Conservation (phyloP, 1,140 invertebrate genomes). For the Oryzaephilus surinamensis region DNA sequence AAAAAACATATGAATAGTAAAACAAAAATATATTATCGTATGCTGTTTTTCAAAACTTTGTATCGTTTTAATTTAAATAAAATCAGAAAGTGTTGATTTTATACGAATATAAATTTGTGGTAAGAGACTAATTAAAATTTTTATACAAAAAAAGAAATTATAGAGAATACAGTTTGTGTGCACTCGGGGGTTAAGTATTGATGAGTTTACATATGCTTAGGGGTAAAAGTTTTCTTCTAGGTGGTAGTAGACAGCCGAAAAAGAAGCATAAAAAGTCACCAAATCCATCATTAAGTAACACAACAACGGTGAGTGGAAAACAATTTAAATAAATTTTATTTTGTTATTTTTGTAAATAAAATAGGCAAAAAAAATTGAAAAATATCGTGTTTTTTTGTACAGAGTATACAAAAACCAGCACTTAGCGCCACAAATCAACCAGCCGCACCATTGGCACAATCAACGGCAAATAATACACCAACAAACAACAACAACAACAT, state of each 20-base stretch:
- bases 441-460: slow-evolving; percentile 6
- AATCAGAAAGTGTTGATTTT: too few species aligned
- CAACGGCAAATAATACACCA: slow-evolving; percentile 14
- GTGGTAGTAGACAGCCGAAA: slow-evolving; percentile 31
- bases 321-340: neutral
- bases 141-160: too few species aligned
- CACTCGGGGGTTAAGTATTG: too few species aligned
- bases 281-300: slow-evolving; percentile 22
- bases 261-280: slow-evolving; percentile 39
- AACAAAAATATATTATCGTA: too few species aligned
- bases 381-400: neutral
- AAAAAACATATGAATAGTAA: too few species aligned
- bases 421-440: slow-evolving; percentile 9
- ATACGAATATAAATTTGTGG: too few species aligned
- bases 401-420: slow-evolving; percentile 10
- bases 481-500: slow-evolving; percentile 5
- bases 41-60: too few species aligned
- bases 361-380: too few species aligned
- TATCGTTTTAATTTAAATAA: too few species aligned
- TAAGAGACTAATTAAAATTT: too few species aligned
- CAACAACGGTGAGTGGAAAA: slow-evolving; percentile 20
- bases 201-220: slow-evolving; percentile 5
- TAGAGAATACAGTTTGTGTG: too few species aligned
- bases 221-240: slow-evolving; percentile 29
- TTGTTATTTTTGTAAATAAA: too few species aligned